These are phyloP conservation scores for Zoroaster sp. DNA, from an alignment of 53 echinoderm and acorn worm species.

Conservation along the genomic window DNA sequence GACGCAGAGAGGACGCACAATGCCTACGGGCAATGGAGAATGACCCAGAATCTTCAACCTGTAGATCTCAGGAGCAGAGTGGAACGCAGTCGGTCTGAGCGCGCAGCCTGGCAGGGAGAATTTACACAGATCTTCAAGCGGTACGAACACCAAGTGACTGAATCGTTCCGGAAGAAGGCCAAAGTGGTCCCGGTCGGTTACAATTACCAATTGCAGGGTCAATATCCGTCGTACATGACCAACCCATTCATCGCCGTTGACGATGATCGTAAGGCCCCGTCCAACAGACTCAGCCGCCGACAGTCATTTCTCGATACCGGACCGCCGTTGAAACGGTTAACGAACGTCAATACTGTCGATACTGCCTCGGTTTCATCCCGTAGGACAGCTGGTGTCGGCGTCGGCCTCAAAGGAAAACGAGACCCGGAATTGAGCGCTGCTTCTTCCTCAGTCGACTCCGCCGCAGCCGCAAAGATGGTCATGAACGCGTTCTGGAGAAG, in stretches of 20 bases:
- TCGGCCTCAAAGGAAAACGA: slow-evolving; percentile 3
- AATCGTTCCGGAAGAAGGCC: slow-evolving; percentile 69
- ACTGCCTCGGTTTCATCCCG: slow-evolving; percentile 33
- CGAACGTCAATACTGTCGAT: slow-evolving; percentile 44
- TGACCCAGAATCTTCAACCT: neutral
- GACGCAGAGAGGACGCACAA: slow-evolving; percentile 35
- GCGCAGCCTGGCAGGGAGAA: slow-evolving; percentile 36
- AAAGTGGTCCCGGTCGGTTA: neutral
- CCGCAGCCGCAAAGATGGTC: slow-evolving; percentile 57
- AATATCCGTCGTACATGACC: neutral
- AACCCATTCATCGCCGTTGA: slow-evolving; percentile 1
- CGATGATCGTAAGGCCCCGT: neutral
- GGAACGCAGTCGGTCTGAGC: neutral
- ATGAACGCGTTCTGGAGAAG: slow-evolving; percentile 66
- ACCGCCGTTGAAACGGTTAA: slow-evolving; percentile 13
- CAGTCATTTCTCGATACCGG: slow-evolving; percentile 39
- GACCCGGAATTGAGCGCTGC: slow-evolving; percentile 34
- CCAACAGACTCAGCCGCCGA: slow-evolving; percentile 35
- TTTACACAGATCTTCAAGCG: slow-evolving; percentile 76
- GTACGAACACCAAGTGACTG: slow-evolving; percentile 75
- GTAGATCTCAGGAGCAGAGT: neutral
- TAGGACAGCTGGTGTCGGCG: slow-evolving; percentile 8
- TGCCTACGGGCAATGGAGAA: slow-evolving; percentile 25
- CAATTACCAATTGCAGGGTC: neutral
- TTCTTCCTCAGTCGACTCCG: slow-evolving; percentile 47